phyloP scores from a whole-genome alignment of 1,140 invertebrate species.

The Aphis gossypii region DNA sequence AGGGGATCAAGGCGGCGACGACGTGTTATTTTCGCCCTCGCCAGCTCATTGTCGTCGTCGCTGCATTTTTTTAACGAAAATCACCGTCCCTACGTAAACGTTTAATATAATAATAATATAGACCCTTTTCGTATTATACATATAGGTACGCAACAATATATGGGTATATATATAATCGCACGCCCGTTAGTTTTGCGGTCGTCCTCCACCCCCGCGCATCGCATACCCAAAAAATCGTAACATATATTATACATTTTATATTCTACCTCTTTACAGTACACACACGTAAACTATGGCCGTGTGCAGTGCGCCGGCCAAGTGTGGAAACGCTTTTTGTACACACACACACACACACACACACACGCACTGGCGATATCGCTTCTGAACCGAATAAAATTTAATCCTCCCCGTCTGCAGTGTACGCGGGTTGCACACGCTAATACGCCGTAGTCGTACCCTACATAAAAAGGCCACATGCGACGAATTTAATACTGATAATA shows the following conservation, averaged over 20 bases:
- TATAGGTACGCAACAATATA: background rate
- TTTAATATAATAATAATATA: background rate
- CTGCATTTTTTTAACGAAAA: slow-evolving; percentile 42
- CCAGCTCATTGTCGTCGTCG: background rate
- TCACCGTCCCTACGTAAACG: slow-evolving; percentile 46
- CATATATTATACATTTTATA: background rate
- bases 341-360: background rate
- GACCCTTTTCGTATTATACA: background rate
- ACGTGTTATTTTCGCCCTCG: slow-evolving; percentile 49
- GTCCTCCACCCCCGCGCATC: background rate
- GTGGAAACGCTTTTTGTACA: background rate
- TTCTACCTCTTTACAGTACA: background rate
- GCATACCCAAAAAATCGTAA: background rate
- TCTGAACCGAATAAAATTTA: slow-evolving; percentile 51
- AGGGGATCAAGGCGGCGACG: slow-evolving; percentile 55
- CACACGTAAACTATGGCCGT: background rate
- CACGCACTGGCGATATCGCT: background rate
- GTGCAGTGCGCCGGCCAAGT: background rate
- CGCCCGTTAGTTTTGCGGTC: slow-evolving; percentile 51
- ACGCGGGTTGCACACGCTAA: background rate
- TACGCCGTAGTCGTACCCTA: background rate
- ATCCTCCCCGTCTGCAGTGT: slow-evolving; percentile 29
- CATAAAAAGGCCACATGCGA: slow-evolving; percentile 49
- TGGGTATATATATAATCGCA: background rate
- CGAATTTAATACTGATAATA: slow-evolving; percentile 44